phyloP scores from a whole-genome alignment of 2,113 vertebrate genomes.

The Litocranius walleri region DNA sequence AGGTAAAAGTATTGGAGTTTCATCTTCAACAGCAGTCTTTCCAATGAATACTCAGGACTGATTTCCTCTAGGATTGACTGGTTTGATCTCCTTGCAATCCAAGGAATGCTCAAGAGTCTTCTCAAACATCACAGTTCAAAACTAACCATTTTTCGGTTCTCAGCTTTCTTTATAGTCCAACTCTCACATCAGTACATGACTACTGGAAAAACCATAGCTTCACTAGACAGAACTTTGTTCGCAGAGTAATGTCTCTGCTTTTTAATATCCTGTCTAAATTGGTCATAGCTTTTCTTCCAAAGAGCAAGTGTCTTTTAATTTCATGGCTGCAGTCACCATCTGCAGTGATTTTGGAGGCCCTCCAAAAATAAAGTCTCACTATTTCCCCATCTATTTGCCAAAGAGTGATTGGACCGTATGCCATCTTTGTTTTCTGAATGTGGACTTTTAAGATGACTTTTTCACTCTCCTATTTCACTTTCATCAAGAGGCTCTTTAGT shows the following conservation, averaged over 20 bases:
- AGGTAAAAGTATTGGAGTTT: neutral
- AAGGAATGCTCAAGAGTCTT: neutral
- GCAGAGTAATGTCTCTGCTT: neutral
- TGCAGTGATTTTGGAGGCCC: neutral
- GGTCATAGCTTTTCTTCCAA: neutral
- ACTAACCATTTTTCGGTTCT: neutral
- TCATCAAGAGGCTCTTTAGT: neutral
- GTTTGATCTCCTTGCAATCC: neutral
- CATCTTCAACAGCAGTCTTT: neutral
- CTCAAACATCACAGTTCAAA: neutral
- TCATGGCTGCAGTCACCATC: neutral
- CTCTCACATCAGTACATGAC: neutral
- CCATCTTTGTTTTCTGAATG: neutral
- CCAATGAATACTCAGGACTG: neutral
- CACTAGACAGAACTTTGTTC: neutral
- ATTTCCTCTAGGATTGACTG: neutral
- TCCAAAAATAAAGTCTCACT: neutral
- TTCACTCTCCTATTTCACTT: neutral
- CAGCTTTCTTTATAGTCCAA: neutral
- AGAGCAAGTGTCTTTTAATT: neutral
- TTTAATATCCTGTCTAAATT: neutral
- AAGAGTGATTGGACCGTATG: neutral
- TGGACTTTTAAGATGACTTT: neutral
- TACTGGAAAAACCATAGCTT: neutral
- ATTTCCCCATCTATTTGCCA: neutral